These are phyloP conservation scores for Pseudorhiza aurosa DNA, from an alignment of 30 jellyfish, hydroid and myxozoan species.

Conservation along the genomic window DNA sequence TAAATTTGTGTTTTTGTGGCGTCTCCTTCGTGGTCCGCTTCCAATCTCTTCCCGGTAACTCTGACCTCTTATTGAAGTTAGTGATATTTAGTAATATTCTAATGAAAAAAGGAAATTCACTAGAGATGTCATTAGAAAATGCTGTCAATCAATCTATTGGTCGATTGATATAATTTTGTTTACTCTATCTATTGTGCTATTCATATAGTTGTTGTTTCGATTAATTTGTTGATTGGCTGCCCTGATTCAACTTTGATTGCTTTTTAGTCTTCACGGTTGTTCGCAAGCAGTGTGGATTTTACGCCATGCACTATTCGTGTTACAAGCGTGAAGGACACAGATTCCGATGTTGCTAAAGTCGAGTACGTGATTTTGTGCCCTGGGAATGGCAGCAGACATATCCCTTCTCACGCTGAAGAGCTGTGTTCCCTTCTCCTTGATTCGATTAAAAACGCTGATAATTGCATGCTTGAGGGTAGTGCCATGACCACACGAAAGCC, in stretches of 20 bases:
- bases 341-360: background rate
- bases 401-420: background rate
- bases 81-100: too few relatives aligned
- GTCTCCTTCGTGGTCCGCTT: too few relatives aligned
- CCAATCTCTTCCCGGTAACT: too few relatives aligned
- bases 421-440: background rate
- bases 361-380: background rate
- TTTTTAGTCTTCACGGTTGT: background rate
- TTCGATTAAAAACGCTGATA: background rate
- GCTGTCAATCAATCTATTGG: too few relatives aligned
- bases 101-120: too few relatives aligned
- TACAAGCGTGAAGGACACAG: background rate
- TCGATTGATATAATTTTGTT: too few relatives aligned
- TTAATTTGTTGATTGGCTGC: background rate
- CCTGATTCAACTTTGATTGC: background rate
- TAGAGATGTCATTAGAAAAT: too few relatives aligned
- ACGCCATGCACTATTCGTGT: background rate
- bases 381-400: background rate
- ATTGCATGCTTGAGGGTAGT: background rate
- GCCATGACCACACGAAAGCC: background rate
- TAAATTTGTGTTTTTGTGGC: too few relatives aligned
- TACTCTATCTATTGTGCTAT: too few relatives aligned
- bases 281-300: background rate
- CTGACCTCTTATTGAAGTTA: too few relatives aligned
- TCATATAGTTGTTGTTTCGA: too few relatives aligned